These are phyloP conservation scores for Sebastes paucispinis DNA, from an alignment of 2,797 vertebrate species.

Conservation along the genomic window DNA sequence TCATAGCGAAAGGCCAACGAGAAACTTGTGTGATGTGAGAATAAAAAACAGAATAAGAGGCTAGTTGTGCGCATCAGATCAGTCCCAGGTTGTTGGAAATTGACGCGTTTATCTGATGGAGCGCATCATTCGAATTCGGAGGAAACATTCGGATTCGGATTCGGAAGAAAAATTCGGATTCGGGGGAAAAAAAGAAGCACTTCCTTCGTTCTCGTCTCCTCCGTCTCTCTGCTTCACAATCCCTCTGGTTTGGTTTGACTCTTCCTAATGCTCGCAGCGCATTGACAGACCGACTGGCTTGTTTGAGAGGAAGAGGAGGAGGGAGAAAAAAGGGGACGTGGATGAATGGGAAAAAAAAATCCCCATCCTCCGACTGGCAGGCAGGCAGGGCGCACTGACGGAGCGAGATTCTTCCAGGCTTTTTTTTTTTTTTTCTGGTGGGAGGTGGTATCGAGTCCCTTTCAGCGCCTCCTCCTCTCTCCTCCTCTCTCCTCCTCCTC, in stretches of 20 bases:
- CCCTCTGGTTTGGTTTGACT: conserved; percentile 75
- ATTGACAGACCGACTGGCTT: conserved; percentile 80
- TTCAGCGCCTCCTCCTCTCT: conserved; percentile 64
- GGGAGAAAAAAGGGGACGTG: conserved; percentile 55
- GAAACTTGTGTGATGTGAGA: conserved; percentile 57
- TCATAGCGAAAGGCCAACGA: conserved; percentile 36
- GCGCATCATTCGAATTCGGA: conserved; percentile 57
- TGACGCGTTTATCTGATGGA: conserved; percentile 32
- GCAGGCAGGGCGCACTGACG: conserved; percentile 73
- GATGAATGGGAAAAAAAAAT: conserved; percentile 65
- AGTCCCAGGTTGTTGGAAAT: conserved; percentile 18
- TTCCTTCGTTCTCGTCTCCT: conserved; percentile 64
- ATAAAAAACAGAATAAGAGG: conserved; percentile 14
- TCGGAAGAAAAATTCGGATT: conserved; percentile 28
- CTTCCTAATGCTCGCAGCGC: conserved; percentile 72
- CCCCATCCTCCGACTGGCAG: conserved; percentile 79
- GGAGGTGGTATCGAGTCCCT: conserved; percentile 61
- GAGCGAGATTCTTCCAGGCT: conserved; percentile 69
- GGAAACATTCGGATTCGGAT: conserved; percentile 33
- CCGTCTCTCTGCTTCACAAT: conserved; percentile 68
- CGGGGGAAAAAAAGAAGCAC: conserved; percentile 44
- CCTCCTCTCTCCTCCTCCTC: conserved; percentile 63
- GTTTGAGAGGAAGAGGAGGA: conserved; percentile 70
- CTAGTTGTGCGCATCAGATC: conserved; percentile 23
- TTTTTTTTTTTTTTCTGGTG: background rate